phyloP scores from a whole-genome alignment of 2,113 vertebrate genomes.

The Mohoua ochrocephala region DNA sequence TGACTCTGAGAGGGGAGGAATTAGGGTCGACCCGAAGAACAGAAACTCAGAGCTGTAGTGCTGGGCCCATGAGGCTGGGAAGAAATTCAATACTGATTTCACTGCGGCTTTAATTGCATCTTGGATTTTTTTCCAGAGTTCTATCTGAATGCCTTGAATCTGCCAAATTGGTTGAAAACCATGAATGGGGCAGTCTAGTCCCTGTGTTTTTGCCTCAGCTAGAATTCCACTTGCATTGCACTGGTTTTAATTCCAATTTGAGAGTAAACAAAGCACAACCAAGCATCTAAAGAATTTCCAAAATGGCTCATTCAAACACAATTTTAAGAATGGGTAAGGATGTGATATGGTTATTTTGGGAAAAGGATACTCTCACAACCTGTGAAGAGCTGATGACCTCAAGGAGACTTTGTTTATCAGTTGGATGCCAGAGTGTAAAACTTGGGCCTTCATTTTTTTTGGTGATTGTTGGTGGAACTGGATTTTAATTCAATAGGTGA shows the following conservation, averaged over 20 bases:
- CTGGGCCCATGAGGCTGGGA: not conserved
- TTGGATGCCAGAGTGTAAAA: not conserved
- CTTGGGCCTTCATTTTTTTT: not conserved
- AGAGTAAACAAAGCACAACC: slow-evolving; percentile 1
- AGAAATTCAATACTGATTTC: not conserved
- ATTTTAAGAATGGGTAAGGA: not conserved
- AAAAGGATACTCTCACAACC: not conserved
- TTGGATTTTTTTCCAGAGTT: not conserved
- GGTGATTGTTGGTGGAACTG: not conserved
- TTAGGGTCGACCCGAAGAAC: not conserved
- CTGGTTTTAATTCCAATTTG: not conserved
- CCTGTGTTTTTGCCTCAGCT: not conserved
- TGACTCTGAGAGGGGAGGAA: not conserved
- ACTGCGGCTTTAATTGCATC: not conserved
- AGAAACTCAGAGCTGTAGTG: not conserved
- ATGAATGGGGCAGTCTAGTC: not conserved
- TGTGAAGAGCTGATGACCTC: not conserved
- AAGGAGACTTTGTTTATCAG: not conserved
- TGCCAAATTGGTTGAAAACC: not conserved
- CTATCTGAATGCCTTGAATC: not conserved
- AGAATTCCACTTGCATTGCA: not conserved
- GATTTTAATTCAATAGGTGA: not conserved
- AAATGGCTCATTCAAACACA: not conserved
- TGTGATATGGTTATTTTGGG: not conserved
- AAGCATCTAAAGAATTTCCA: slow-evolving; percentile 7